A percentile compares a stretch with the other conserved stretches of the same genome.
These are phyloP conservation scores for Platynereis dumerilii DNA, from an alignment of 2,888 invertebrate genomes.

Conservation along the genomic window DNA sequence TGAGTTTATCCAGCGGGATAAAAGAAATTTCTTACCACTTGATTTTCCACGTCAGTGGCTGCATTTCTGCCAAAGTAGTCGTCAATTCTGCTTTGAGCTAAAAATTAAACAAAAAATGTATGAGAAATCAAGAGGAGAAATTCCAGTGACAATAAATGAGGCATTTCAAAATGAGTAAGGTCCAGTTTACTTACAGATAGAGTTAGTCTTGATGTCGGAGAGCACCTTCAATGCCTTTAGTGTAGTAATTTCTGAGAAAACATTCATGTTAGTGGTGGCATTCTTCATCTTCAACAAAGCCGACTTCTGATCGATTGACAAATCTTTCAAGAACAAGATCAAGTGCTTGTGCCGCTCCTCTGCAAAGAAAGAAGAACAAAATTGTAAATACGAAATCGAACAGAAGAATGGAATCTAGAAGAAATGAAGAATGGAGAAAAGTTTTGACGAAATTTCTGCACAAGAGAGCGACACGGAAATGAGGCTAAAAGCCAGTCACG, in stretches of 20 bases:
- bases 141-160: not conserved
- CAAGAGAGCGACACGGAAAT: too few species aligned
- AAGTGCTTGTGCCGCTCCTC: constrained; percentile 33
- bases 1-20: too few species aligned
- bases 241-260: constrained; percentile 20
- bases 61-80: constrained; percentile 14
- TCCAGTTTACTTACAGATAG: constrained; percentile 8
- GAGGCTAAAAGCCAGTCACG: too few species aligned
- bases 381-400: too few species aligned
- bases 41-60: not conserved
- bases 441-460: too few species aligned
- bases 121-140: not conserved
- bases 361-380: constrained; percentile 15
- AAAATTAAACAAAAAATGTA: constrained; percentile 4
- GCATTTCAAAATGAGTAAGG: not conserved
- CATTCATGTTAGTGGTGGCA: not conserved
- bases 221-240: constrained; percentile 24
- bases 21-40: too few species aligned
- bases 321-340: constrained; percentile 31
- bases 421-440: too few species aligned
- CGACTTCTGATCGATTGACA: constrained; percentile 36
- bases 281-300: constrained; percentile 33
- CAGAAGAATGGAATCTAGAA: too few species aligned
- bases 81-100: constrained; percentile 18
- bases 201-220: constrained; percentile 22